A percentile compares a stretch with the other conserved stretches of the same genome.
These are phyloP conservation scores for Corythornis leucogaster DNA, from an alignment of 2,797 vertebrate species.

Conservation along the genomic window DNA sequence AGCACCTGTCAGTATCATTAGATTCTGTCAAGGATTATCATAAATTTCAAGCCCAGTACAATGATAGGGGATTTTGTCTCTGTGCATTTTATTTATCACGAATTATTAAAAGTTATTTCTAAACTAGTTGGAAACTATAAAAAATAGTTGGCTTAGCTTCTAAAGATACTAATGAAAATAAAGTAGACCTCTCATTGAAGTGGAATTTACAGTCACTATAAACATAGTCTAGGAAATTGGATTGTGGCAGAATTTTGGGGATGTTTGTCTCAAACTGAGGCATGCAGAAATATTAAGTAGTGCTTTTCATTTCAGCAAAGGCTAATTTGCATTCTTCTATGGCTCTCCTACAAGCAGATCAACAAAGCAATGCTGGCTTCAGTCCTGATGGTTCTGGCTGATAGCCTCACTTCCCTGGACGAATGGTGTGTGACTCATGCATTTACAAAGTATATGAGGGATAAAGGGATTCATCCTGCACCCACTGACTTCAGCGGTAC, in stretches of 20 bases:
- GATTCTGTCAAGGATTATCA: background rate
- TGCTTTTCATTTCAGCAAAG: conserved; percentile 26
- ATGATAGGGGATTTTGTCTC: background rate
- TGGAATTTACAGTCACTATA: background rate
- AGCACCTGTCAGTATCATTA: background rate
- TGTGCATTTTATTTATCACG: background rate
- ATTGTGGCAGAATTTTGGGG: background rate
- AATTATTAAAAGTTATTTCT: background rate
- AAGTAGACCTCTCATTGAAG: background rate
- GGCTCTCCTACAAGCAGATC: conserved; percentile 4
- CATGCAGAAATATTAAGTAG: conserved; percentile 40
- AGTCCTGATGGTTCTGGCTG: conserved; percentile 54
- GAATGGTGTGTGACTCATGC: conserved; percentile 51
- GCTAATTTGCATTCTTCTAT: conserved; percentile 54
- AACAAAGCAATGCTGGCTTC: conserved; percentile 45
- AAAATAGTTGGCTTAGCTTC: background rate
- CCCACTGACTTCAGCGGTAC: conserved; percentile 42
- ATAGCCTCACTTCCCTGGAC: conserved; percentile 41
- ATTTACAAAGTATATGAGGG: conserved; percentile 30
- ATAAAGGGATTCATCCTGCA: conserved; percentile 67
- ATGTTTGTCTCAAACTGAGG: conserved; percentile 15
- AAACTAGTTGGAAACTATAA: background rate
- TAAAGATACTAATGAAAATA: background rate
- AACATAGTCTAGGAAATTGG: background rate
- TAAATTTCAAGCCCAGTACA: background rate